Base-by-base conservation (phyloP, 2,797 vertebrate genomes). In the Ispidina picta region DNA sequence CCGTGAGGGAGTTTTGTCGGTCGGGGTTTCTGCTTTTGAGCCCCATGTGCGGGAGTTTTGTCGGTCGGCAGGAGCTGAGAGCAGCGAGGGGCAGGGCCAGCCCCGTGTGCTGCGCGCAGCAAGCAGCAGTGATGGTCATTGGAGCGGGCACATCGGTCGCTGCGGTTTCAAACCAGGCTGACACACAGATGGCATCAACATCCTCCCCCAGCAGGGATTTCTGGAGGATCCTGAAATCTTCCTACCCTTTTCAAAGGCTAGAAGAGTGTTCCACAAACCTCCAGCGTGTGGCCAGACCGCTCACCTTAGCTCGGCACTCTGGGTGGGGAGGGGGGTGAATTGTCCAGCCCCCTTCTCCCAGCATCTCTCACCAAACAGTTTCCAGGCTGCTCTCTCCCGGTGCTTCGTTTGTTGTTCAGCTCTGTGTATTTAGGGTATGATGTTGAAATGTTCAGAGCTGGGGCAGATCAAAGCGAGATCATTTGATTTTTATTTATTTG, bases 131-230 rank as follows among this genome's bases (percentile, higher is more conserved):
- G 63, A 64, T 19, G 63, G 12, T 87, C 69, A 75, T 66, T 54
- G 6, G 46, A 46, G 66, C 4, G 73, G 93, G 59, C 79, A 18
- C 21, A 2, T 44, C 62, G 12, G 28, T 29, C 28, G 6, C 64
- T 66, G 74, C 55, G 5, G 44, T 49, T 76, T 66, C 41, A 37
- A 60, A 64, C 31, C 19, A 59, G 56, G 52, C 56, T 66, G 78
- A 56, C 64, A 41, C 81, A 48, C 88, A 76, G 81, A 55, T 88
- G 83, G 74, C 68, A 39, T 65, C 74, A 83, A 51, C 25, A 37
- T 26, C 48, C 5, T 65, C 43, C 48, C 39, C 51, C 70, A 49
- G 55, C 35, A 41, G 64, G 31, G 80, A 33, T 43, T 77, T 48
- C 48, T 58, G 54, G 35, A 72, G 39, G 26, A 51, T 84, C 8